Conservation (phyloP, 2,113 vertebrate genomes). For the Athene cunicularia region DNA sequence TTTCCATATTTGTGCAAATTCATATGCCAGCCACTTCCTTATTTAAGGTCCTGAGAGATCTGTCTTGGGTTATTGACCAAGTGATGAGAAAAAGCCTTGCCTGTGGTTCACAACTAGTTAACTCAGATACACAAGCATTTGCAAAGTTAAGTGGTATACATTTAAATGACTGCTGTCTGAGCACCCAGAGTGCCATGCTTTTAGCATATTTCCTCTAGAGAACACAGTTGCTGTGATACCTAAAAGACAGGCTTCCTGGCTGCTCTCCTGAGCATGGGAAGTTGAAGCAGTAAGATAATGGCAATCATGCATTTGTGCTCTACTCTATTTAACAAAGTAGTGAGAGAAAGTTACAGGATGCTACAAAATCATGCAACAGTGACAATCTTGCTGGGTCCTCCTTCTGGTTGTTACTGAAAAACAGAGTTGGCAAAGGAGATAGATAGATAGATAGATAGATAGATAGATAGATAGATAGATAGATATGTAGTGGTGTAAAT, state of each 20-base stretch:
- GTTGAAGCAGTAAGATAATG: neutral
- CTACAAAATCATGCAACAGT: neutral
- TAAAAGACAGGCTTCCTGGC: neutral
- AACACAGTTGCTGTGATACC: slow-evolving; percentile 9
- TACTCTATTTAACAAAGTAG: fast-evolving
- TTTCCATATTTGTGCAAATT: neutral
- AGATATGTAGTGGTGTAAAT: neutral
- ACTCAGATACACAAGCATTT: neutral
- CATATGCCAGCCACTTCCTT: neutral
- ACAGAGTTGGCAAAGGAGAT: neutral
- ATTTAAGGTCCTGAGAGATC: neutral
- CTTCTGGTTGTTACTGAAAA: neutral
- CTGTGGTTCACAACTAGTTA: neutral
- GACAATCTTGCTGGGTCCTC: neutral
- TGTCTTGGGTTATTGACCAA: neutral
- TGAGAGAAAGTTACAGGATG: neutral
- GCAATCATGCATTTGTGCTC: neutral
- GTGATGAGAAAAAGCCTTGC: neutral
- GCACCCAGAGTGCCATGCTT: neutral
- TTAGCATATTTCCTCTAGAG: neutral
- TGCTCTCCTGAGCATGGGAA: neutral
- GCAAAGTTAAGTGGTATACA: neutral
- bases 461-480: too few species aligned
- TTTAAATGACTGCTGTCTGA: neutral
- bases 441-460: too few species aligned